Evolutionary conservation across 1,140 invertebrate genomes (phyloP).

Genomic region (Lasaia peninsularis): DNA sequence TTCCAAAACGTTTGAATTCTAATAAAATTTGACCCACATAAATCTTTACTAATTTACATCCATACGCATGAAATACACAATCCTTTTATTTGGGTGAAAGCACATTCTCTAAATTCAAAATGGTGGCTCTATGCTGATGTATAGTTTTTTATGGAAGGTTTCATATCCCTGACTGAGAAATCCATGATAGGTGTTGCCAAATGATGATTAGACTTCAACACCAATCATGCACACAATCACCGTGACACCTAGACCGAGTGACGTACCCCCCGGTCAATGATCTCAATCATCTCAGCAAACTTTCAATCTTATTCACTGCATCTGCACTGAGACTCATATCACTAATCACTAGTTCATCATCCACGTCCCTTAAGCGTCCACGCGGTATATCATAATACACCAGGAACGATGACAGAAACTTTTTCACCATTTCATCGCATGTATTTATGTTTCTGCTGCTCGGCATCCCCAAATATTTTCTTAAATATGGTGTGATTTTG

Average conservation of each 20-base stretch:
- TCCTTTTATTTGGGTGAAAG: too few species aligned
- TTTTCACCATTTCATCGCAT: conserved; percentile 45
- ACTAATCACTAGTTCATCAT: conserved; percentile 53
- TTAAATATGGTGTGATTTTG: conserved; percentile 66
- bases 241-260: conserved; percentile 38
- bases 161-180: too few species aligned
- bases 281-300: conserved; percentile 58
- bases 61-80: too few species aligned
- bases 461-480: conserved; percentile 67
- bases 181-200: too few species aligned
- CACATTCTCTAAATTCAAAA: too few species aligned
- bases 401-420: conserved; percentile 77
- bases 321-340: conserved; percentile 40
- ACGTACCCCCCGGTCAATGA: conserved; percentile 32
- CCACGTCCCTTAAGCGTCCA: conserved; percentile 52
- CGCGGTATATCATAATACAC: conserved; percentile 80
- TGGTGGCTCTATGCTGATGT: too few species aligned
- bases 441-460: conserved; percentile 38
- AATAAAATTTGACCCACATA: too few species aligned
- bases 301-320: conserved; percentile 49
- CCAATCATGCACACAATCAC: conserved; percentile 44
- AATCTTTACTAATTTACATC: too few species aligned
- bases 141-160: too few species aligned
- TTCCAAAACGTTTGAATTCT: too few species aligned
- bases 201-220: conserved; percentile 19